Evolutionary conservation across 2,797 vertebrate genomes (phyloP), one percentile per base, ranked within the genome.

Genomic region (Hoplostethus mediterraneus): DNA sequence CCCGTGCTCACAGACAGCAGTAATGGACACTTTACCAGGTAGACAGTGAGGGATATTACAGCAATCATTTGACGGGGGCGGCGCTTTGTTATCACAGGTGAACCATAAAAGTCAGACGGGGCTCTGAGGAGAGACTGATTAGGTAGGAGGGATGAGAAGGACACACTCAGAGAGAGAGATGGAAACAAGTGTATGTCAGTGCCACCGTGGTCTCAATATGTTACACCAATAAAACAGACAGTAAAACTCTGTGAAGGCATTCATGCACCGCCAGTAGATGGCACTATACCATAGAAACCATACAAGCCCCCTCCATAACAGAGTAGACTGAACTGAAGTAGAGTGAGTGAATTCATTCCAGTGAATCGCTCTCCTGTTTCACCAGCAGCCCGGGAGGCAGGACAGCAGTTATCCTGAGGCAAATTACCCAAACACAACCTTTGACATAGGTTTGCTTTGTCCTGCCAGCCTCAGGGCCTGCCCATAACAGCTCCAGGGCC

Each of bases 381-480:
- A 45, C 38, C 60, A 38, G 48, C 8, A 71, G 64, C 61, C 25
- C 4, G 5, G 68, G 47, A 56, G 71, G 63, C 67, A 42, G 47
- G 61, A 12, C 61, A 31, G 64, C 58, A 66, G 31, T 72, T 52
- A 66, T 71, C 59, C 79, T 55, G 31, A 47, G 63, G 71, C 76
- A 57, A 87, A 82, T 79, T 65, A 84, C 53, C 56, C 49, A 85
- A 88, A 88, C 82, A 68, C 70, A 69, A 80, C 82, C 79, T 85
- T 63, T 79, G 75, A 87, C 86, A 80, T 9, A 42, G 52, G 75
- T 49, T 55, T 51, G 63, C 65, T 84, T 60, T 71, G 79, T 75
- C 68, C 33, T 14, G 16, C 33, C 47, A 55, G 59, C 68, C 55
- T 61, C 8, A 53, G 56, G 56, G 25, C 49, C 75, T 10, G 61